These are phyloP conservation scores for Amphipyra berbera DNA, from an alignment of 2,888 invertebrate species.

Conservation along the genomic window DNA sequence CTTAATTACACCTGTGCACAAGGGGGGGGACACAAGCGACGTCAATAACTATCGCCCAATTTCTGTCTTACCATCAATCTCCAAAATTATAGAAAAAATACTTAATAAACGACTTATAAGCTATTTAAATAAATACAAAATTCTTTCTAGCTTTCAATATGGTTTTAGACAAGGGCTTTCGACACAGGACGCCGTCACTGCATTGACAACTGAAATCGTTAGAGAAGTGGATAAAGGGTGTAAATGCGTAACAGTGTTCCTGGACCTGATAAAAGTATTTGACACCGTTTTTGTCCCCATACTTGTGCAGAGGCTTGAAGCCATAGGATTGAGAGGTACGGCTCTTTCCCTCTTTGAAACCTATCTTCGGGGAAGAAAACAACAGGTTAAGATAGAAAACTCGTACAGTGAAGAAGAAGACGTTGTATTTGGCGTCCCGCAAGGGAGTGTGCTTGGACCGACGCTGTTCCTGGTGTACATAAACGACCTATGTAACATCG, in stretches of 20 bases:
- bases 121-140: constrained; percentile 19
- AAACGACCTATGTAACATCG: too few species aligned
- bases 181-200: constrained; percentile 3
- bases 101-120: constrained; percentile 20
- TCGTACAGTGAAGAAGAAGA: constrained; percentile 10
- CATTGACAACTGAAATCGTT: constrained; percentile 7
- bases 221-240: constrained; percentile 7
- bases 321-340: constrained; percentile 16
- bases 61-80: constrained; percentile 30
- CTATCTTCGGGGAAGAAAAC: constrained; percentile 11
- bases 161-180: constrained; percentile 27
- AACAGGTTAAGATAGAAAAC: constrained; percentile 12
- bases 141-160: constrained; percentile 13
- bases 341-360: constrained; percentile 9
- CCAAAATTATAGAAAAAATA: constrained; percentile 33
- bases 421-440: constrained; percentile 2
- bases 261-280: constrained; percentile 15
- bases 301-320: constrained; percentile 10
- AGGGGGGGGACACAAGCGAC: constrained; percentile 34
- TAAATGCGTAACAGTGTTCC: constrained; percentile 13
- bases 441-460: constrained; percentile 9
- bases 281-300: too few species aligned
- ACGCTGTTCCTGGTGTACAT: constrained; percentile 15
- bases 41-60: constrained; percentile 46
- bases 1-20: constrained; percentile 34